Evolutionary conservation across 2,797 vertebrate genomes (phyloP), one percentile per base, ranked within the genome.

Genomic region (Propithecus perrieri): DNA sequence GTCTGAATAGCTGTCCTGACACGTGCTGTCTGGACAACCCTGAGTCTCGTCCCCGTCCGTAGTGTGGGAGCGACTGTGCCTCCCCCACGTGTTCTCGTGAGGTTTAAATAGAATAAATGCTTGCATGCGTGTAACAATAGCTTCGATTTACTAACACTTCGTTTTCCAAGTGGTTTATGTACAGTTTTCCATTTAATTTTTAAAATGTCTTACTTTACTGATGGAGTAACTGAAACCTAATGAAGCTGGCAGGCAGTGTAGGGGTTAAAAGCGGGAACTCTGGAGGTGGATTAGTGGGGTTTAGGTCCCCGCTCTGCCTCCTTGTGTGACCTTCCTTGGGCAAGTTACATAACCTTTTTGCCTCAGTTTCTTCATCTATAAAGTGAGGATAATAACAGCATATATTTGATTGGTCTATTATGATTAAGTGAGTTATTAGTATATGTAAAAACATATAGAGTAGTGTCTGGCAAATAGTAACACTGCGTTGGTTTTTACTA

Each of bases 301-400:
- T 59, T 89, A 55, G n/a, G 59, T 89, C 53, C 48, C n/a, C 75
- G 11, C n/a, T 63, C 55, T 80, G 26, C 28, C 53, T 85, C 57
- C n/a, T 84, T 87, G 12, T 75, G 79, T 48, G 71, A 87, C 57
- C 46, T 65, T 85, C 76, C 33, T 85, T 78, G 76, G 63, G 11
- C 72, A 93, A 75, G 22, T 72, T 80, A 38, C 30, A 67, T 63
- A 41, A 63, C 13, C 76, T 85, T 10, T 63, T 91, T 89, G 89
- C 43, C n/a, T 95, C 26, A 28, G 9, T 97, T 87, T 97, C 33
- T 92, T 92, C 18, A 41, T 76, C 28, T 85, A n/a, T 63, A 91
- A 84, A 61, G 63, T n/a, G 18, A n/a, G 43, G 22, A n/a, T 75
- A 61, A 43, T 59, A 41, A 81, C 43, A 81, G 26, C 28, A 28